phyloP scores from a whole-genome alignment of 2,797 vertebrate species.

The Danio kyathit region DNA sequence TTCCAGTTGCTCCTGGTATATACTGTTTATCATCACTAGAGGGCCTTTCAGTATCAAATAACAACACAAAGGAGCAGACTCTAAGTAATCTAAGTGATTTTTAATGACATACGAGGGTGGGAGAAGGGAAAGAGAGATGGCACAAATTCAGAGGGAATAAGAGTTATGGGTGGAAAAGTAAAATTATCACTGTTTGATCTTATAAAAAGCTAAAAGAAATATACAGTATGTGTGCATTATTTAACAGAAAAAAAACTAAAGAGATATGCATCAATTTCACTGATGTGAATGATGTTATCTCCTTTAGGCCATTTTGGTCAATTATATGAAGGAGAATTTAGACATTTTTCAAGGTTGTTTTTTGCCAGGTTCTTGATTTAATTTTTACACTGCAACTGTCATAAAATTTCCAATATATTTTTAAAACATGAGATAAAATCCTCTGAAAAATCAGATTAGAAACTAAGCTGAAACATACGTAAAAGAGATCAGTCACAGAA shows the following conservation, averaged over 20 bases:
- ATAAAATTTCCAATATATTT: background rate
- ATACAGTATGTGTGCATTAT: background rate
- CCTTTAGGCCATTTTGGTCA: background rate
- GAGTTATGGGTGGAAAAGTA: conserved; percentile 27
- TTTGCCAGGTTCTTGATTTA: background rate
- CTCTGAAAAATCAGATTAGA: too few species aligned
- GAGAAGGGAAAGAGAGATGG: background rate
- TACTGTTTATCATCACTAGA: conserved; percentile 23
- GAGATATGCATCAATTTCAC: background rate
- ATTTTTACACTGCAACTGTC: background rate
- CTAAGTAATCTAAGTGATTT: conserved; percentile 33
- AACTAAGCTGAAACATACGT: too few species aligned
- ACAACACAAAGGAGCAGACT: background rate
- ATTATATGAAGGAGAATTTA: background rate
- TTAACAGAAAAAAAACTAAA: background rate
- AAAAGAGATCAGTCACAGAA: too few species aligned
- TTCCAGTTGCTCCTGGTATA: background rate
- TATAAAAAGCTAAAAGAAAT: background rate
- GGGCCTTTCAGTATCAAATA: conserved; percentile 22
- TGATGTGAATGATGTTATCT: background rate
- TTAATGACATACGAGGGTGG: conserved; percentile 38
- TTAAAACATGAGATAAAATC: too few species aligned
- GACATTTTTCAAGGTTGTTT: background rate
- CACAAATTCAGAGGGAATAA: background rate
- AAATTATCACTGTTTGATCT: background rate